Percentiles rank a stretch among this genome's conserved stretches.
Conservation (phyloP, 2,113 vertebrate species). For the Alexandromys fortis region DNA sequence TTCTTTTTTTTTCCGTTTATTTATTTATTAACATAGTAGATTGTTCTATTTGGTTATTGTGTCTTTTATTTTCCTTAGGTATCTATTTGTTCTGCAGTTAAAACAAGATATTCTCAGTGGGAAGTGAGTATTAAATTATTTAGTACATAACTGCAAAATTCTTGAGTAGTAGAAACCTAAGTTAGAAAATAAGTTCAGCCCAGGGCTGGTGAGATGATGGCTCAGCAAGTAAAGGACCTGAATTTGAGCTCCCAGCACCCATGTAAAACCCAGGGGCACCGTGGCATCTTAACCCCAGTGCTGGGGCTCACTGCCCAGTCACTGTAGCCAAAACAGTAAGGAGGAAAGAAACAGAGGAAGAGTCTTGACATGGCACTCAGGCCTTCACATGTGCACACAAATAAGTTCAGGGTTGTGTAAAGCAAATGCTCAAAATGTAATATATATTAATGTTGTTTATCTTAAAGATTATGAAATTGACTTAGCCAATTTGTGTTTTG, state of each 20-base stretch:
- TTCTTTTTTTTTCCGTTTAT: too few species aligned
- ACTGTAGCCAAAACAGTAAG: not conserved
- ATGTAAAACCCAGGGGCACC: not conserved
- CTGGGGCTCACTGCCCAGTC: not conserved
- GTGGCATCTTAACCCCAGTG: not conserved
- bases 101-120: slow-evolving; percentile 98
- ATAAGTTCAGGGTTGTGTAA: not conserved
- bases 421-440: not conserved
- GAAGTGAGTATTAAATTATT: slow-evolving; percentile 90
- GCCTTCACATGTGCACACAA: not conserved
- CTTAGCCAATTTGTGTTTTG: slow-evolving; percentile 65
- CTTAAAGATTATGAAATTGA: slow-evolving; percentile 52
- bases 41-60: slow-evolving; percentile 53
- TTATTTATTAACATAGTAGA: not conserved
- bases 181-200: slow-evolving; percentile 16
- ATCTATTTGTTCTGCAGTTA: slow-evolving; percentile 98
- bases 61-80: slow-evolving; percentile 87
- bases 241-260: not conserved
- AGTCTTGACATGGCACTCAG: not conserved
- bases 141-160: slow-evolving; percentile 42
- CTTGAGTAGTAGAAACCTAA: slow-evolving; percentile 34
- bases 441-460: slow-evolving; percentile 39
- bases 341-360: not conserved
- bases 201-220: too few species aligned
- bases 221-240: not conserved